A percentile compares a stretch with the other conserved stretches of the same genome.
Conservation (phyloP, 2,797 vertebrate species). For the Varecia variegata region DNA sequence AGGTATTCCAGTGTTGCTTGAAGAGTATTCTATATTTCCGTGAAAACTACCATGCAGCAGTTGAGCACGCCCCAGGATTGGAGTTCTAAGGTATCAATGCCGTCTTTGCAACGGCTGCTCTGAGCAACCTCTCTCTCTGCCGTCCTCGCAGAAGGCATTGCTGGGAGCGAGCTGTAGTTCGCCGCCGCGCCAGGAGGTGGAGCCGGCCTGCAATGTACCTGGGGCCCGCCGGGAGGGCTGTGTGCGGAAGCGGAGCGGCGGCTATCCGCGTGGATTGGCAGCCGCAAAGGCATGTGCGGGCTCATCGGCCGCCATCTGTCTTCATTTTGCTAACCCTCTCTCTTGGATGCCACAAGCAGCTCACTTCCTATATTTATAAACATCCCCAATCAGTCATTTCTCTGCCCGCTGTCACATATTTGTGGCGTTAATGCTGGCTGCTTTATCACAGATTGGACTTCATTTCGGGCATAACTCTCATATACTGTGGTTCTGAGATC, state of each 20-base stretch:
- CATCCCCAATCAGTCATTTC: conserved; percentile 80
- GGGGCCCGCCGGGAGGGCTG: neutral
- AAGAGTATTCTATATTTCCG: neutral
- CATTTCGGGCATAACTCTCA: conserved; percentile 75
- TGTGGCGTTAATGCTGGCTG: conserved; percentile 71
- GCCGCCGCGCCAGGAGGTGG: neutral
- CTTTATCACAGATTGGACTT: conserved; percentile 76
- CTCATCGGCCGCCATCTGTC: conserved; percentile 74
- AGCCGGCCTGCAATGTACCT: neutral
- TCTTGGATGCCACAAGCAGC: conserved; percentile 70
- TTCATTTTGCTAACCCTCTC: conserved; percentile 78
- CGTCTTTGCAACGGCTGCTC: neutral
- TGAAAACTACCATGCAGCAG: neutral
- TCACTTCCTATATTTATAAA: conserved; percentile 79
- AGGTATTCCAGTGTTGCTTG: neutral
- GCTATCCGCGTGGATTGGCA: conserved; percentile 57
- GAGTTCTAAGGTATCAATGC: neutral
- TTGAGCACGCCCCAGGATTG: neutral
- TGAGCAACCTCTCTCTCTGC: neutral
- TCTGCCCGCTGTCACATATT: conserved; percentile 76
- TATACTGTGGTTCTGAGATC: conserved; percentile 70
- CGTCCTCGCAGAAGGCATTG: neutral
- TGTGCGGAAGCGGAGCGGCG: neutral
- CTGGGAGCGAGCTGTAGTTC: neutral
- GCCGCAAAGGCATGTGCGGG: conserved; percentile 46